Conservation (phyloP, 2,113 vertebrate species). For the Mormoops blainvillei region DNA sequence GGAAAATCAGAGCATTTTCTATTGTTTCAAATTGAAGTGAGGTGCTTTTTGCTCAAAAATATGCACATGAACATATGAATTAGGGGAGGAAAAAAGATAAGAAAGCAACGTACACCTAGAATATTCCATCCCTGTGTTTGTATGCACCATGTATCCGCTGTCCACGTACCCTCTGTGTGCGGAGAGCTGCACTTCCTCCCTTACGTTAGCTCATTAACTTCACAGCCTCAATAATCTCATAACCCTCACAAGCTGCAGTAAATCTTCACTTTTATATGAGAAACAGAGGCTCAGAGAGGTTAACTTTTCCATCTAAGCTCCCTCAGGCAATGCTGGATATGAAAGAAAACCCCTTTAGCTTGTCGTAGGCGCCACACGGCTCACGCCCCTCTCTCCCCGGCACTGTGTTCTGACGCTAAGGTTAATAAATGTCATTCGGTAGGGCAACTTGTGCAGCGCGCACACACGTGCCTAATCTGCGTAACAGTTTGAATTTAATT, state of each 20-base stretch:
- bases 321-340: neutral
- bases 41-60: neutral
- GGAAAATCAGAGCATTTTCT: neutral
- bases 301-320: neutral
- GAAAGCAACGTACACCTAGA: neutral
- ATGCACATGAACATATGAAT: neutral
- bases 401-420: neutral
- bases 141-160: fast-evolving
- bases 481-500: neutral
- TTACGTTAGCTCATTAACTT: neutral
- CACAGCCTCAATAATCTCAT: neutral
- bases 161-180: neutral
- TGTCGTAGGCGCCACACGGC: neutral
- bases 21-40: neutral
- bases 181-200: neutral
- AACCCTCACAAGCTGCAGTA: neutral
- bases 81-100: neutral
- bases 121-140: too few species aligned
- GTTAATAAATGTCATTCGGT: neutral
- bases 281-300: neutral
- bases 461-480: neutral
- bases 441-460: neutral
- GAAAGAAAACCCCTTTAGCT: neutral
- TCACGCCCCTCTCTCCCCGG: neutral
- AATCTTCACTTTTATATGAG: neutral